Conservation (phyloP, 64 coral and sea anemone species). For the Porites lutea region DNA sequence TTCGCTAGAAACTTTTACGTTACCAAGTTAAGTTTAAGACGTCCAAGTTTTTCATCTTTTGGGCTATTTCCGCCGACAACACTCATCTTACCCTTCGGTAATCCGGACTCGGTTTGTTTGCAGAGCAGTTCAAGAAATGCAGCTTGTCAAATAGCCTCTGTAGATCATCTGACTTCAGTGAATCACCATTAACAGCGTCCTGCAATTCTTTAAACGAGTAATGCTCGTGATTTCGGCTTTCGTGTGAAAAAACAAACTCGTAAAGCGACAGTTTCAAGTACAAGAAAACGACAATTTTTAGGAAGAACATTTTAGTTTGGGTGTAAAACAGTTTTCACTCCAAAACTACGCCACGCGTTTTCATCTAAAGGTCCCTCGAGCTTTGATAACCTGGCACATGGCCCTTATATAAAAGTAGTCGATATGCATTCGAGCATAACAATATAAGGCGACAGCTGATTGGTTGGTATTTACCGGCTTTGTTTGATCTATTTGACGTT, state of each 20-base stretch:
- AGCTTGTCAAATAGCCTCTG: constrained; percentile 15
- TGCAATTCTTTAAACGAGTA: constrained; percentile 13
- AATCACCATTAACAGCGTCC: constrained; percentile 11
- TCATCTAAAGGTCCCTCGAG: background rate
- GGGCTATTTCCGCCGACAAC: no score
- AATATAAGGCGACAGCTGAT: background rate
- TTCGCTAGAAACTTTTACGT: no score
- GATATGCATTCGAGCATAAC: background rate
- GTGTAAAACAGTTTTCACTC: background rate
- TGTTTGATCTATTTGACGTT: background rate
- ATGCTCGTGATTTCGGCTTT: constrained; percentile 35
- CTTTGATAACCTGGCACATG: background rate
- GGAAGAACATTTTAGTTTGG: background rate
- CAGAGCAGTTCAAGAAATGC: constrained; percentile 17
- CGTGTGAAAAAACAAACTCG: constrained; percentile 1
- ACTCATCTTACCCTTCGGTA: background rate
- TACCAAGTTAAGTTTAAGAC: no score
- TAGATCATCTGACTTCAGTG: background rate
- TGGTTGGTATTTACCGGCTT: background rate
- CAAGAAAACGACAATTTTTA: background rate
- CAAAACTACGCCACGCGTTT: background rate
- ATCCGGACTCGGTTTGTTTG: background rate
- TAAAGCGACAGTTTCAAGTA: background rate
- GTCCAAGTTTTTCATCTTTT: no score
- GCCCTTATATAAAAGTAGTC: no score